A percentile compares a stretch with the other conserved stretches of the same genome.
These are phyloP conservation scores for Bombus confusus DNA, from an alignment of 1,140 invertebrate genomes.

Conservation along the genomic window DNA sequence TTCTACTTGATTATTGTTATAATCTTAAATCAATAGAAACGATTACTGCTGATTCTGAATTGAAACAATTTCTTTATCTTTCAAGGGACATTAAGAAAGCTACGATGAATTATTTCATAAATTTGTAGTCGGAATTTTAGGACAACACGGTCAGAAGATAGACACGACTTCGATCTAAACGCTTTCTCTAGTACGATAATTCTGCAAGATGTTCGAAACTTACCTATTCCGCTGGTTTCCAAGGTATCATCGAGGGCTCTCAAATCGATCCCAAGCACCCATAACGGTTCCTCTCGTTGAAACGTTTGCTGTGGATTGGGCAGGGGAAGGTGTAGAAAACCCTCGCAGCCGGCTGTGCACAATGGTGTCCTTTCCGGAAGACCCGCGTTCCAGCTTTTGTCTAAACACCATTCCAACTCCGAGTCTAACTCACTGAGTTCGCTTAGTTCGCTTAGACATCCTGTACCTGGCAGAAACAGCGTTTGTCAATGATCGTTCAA, in stretches of 20 bases:
- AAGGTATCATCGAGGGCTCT: constrained; percentile 74
- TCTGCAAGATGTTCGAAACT: background rate
- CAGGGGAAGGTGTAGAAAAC: constrained; percentile 78
- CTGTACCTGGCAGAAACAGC: constrained; percentile 28
- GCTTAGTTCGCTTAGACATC: constrained; percentile 72
- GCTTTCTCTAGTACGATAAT: background rate
- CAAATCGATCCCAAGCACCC: constrained; percentile 80
- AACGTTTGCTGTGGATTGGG: constrained; percentile 72
- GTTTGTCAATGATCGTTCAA: background rate
- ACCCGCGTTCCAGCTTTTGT: constrained; percentile 75
- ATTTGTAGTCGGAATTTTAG: background rate
- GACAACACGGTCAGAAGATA: background rate
- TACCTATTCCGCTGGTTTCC: constrained; percentile 61
- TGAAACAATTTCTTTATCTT: background rate
- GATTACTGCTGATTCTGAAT: background rate
- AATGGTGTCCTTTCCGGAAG: constrained; percentile 81
- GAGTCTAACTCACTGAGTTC: constrained; percentile 77
- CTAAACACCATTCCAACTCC: constrained; percentile 79
- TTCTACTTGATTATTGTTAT: constrained; percentile 78
- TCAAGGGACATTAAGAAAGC: background rate
- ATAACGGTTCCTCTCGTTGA: constrained; percentile 76
- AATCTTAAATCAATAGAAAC: constrained; percentile 73
- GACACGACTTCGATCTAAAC: background rate
- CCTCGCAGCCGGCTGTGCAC: constrained; percentile 80
- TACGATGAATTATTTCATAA: background rate